A percentile compares a stretch with the other conserved stretches of the same genome.
Evolutionary conservation across 2,888 invertebrate species (phyloP).

Genomic region (Dryobota labecula): DNA sequence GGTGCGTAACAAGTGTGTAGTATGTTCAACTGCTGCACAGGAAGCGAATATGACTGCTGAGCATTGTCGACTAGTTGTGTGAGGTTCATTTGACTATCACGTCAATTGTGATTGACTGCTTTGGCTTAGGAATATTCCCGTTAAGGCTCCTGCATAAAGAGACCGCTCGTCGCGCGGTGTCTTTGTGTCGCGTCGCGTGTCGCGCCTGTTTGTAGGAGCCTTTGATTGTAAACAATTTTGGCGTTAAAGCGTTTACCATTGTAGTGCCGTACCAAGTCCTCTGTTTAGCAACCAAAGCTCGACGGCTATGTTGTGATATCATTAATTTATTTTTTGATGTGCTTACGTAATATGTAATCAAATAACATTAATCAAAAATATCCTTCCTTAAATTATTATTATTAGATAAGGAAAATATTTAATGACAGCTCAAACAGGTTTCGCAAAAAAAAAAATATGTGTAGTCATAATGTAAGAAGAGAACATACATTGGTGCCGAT

Average conservation of each 20-base stretch:
- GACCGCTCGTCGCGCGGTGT: no score
- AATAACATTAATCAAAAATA: not conserved
- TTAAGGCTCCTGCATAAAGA: no score
- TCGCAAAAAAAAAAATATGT: no score
- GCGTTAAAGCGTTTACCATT: no score
- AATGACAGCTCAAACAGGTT: no score
- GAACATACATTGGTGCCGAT: no score
- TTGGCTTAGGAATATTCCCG: not conserved
- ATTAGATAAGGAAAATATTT: not conserved
- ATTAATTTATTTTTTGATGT: not conserved
- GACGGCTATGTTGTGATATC: not conserved
- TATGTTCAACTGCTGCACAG: constrained; percentile 26
- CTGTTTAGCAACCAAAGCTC: not conserved
- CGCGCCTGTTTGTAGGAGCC: no score
- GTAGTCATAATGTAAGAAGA: no score
- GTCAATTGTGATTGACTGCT: not conserved
- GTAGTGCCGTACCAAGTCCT: no score
- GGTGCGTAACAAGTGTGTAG: constrained; percentile 1
- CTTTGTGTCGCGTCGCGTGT: no score
- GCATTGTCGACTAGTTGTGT: constrained; percentile 11
- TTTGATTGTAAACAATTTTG: no score
- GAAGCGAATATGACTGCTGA: constrained; percentile 6
- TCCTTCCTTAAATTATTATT: constrained; percentile 4
- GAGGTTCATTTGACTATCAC: not conserved
- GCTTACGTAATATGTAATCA: not conserved